A percentile compares a stretch with the other conserved stretches of the same genome.
phyloP scores from a whole-genome alignment of 1,140 invertebrate genomes.

The Amyelois transitella region DNA sequence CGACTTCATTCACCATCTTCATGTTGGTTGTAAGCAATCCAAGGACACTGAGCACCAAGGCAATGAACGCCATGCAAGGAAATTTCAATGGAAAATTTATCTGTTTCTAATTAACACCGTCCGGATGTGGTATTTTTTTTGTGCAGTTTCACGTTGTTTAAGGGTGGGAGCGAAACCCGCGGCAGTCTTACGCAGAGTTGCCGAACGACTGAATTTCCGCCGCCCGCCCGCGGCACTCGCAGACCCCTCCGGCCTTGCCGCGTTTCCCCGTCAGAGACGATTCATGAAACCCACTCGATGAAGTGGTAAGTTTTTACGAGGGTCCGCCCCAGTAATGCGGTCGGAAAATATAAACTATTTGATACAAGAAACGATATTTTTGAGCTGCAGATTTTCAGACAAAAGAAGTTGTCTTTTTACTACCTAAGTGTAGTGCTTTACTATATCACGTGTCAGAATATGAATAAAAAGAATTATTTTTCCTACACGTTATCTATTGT shows the following conservation, averaged over 20 bases:
- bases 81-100: neutral
- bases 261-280: constrained; percentile 27
- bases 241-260: constrained; percentile 21
- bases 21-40: neutral
- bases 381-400: neutral
- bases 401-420: neutral
- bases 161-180: constrained; percentile 14
- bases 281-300: constrained; percentile 64
- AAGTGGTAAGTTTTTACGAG: constrained; percentile 72
- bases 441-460: too few species aligned
- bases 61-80: neutral
- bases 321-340: constrained; percentile 43
- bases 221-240: constrained; percentile 29
- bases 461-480: too few species aligned
- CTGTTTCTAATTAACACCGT: neutral
- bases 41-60: neutral
- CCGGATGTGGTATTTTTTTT: neutral
- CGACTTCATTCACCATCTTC: neutral
- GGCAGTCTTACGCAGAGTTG: constrained; percentile 24
- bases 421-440: too few species aligned
- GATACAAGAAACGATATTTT: neutral
- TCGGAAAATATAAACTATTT: constrained; percentile 33
- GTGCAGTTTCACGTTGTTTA: neutral
- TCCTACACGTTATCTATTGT: too few species aligned
- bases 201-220: constrained; percentile 51